Evolutionary conservation across 2,888 invertebrate species (phyloP), one percentile per base, ranked within the genome.

Genomic region (Machimus rusticus): DNA sequence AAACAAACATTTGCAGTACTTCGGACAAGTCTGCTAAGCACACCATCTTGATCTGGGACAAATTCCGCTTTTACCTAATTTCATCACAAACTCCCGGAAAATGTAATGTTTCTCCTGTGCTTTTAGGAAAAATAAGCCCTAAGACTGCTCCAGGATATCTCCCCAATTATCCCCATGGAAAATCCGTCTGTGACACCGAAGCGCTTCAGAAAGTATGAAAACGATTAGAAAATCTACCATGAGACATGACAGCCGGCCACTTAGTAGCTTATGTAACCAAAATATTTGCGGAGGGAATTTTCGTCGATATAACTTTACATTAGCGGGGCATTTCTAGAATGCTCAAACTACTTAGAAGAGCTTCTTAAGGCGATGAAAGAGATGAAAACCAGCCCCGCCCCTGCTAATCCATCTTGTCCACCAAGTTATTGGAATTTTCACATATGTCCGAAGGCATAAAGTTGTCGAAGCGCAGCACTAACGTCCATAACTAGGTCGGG

Each of bases 401-500:
- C 14, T 28, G 28, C 51, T 79, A 51, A 79, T 51, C 51, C 51
- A 51, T 79, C 79, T 79, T 79, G 46, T 79, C 51, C 79, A 51
- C 31, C 79, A 79, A 79, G 79, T 55, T 79, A 79, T 46, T 51
- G 79, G 51, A 79, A 51, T 79, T 51, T 79, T 79, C 79, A 51
- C 46, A 79, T 79, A 51, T 79, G 51, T 79, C 51, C 51, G 43
- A 51, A 51, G 51, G 31, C 23, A 79, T 79, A 79, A 51, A 28
- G 51, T 51, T 51, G 28, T 79, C 79, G 79, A 16, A 78, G 78
- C 43, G 23, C 39, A 34, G 31, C 31, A 12, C 31, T 28, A 74
- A 16, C 28, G 9, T 19, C 39, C 79, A 51, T 79, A 51, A 79
- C 46, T 79, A 46, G 51, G 37, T 12, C 43, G 46, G 19, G 51